phyloP scores from a whole-genome alignment of 2,797 vertebrate species.

The Podargus strigoides region DNA sequence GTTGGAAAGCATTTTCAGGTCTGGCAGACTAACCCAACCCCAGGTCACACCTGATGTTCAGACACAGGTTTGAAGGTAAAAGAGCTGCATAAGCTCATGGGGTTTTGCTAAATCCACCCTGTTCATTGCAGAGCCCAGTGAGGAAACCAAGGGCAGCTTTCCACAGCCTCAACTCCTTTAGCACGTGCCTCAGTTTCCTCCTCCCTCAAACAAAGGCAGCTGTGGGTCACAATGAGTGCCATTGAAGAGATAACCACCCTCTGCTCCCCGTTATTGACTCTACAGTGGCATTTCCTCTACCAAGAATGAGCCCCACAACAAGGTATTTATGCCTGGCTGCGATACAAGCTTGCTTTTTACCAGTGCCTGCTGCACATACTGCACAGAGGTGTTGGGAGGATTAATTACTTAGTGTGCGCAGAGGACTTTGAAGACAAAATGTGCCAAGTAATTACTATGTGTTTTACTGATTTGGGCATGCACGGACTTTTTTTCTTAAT shows the following conservation, averaged over 20 bases:
- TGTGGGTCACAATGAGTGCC: background rate
- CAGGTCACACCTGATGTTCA: background rate
- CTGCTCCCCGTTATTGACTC: background rate
- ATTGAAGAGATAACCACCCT: conserved; percentile 1
- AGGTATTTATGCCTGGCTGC: conserved; percentile 19
- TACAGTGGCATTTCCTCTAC: background rate
- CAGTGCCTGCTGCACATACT: conserved; percentile 15
- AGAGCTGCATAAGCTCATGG: rapidly evolving
- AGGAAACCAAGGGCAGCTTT: background rate
- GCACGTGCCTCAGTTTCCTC: background rate
- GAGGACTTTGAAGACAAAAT: conserved; percentile 48
- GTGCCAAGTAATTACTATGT: conserved; percentile 48
- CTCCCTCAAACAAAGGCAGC: background rate
- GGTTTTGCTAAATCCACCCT: background rate
- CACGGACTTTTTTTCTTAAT: conserved; percentile 16
- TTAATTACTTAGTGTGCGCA: conserved; percentile 31
- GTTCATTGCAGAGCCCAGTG: background rate
- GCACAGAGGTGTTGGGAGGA: conserved; percentile 44
- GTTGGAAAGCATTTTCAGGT: rapidly evolving
- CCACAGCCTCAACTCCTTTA: rapidly evolving
- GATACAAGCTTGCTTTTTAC: background rate
- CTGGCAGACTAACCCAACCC: background rate
- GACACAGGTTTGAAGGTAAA: background rate
- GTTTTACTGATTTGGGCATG: conserved; percentile 34
- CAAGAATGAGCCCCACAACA: background rate